Conservation (phyloP, 2,797 vertebrate species). For the Acestrorhynchus altus region DNA sequence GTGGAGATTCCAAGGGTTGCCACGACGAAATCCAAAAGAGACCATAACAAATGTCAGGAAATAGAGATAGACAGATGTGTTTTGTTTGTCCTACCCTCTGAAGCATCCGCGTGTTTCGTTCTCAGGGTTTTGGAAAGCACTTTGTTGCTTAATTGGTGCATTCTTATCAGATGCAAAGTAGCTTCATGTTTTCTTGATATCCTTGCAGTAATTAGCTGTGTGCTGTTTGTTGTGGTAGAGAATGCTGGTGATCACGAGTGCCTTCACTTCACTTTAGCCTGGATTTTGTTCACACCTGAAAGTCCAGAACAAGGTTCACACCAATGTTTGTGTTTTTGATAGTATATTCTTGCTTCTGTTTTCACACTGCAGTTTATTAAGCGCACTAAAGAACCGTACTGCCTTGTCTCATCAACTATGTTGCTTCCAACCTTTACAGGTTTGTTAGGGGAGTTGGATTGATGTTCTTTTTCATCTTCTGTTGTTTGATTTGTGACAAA, state of each 20-base stretch:
- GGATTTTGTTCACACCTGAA: too few species aligned
- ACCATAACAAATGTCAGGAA: background rate
- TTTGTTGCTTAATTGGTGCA: conserved; percentile 12
- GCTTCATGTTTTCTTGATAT: conserved; percentile 7
- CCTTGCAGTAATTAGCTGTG: background rate
- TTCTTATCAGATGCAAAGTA: conserved; percentile 1
- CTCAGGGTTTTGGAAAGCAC: background rate
- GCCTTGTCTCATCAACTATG: too few species aligned
- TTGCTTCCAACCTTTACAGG: too few species aligned
- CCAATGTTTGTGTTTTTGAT: too few species aligned
- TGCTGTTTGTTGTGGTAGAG: background rate
- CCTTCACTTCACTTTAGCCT: background rate
- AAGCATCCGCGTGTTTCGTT: background rate
- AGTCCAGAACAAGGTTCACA: too few species aligned
- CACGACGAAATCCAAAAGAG: background rate
- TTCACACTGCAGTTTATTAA: too few species aligned
- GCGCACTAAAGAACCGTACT: too few species aligned
- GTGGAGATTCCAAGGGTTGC: background rate
- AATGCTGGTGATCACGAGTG: background rate
- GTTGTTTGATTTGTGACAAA: too few species aligned
- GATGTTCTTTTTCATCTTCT: too few species aligned
- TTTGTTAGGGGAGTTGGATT: too few species aligned
- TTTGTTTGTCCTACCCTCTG: background rate
- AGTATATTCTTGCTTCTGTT: too few species aligned
- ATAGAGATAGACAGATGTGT: background rate